phyloP scores from a whole-genome alignment of 1,140 invertebrate genomes.

The Aphelenchoides besseyi region DNA sequence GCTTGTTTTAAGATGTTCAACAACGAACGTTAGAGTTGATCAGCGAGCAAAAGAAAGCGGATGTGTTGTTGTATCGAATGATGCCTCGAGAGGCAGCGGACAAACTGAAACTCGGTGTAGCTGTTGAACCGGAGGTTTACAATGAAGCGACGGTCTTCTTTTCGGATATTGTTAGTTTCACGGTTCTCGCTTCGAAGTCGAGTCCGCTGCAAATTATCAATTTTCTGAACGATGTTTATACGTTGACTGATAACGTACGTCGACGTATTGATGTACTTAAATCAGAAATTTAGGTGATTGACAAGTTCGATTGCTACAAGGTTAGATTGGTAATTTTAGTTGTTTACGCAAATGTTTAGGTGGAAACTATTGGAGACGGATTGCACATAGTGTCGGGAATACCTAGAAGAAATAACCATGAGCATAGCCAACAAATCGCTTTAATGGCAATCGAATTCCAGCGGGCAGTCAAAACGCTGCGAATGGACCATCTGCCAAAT shows the following conservation, averaged over 20 bases:
- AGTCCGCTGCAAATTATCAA: slow-evolving; percentile 68
- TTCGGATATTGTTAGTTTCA: slow-evolving; percentile 88
- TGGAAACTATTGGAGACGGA: slow-evolving; percentile 64
- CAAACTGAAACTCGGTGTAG: slow-evolving; percentile 79
- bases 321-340: slow-evolving; percentile 5
- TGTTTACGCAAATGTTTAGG: slow-evolving; percentile 85
- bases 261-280: too few species aligned
- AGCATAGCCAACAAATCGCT: slow-evolving; percentile 76
- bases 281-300: too few species aligned
- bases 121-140: slow-evolving; percentile 84
- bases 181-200: slow-evolving; percentile 75
- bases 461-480: slow-evolving; percentile 10
- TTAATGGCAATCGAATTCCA: slow-evolving; percentile 24
- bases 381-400: slow-evolving; percentile 69
- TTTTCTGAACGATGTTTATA: slow-evolving; percentile 74
- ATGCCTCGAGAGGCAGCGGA: slow-evolving; percentile 75
- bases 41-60: slow-evolving; percentile 20
- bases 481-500: slow-evolving; percentile 23
- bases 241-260: slow-evolving; percentile 73
- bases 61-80: slow-evolving; percentile 67
- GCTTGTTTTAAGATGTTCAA: slow-evolving; percentile 61
- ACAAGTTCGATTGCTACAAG: slow-evolving; percentile 75
- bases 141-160: slow-evolving; percentile 72
- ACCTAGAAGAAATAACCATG: slow-evolving; percentile 70
- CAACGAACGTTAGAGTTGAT: slow-evolving; percentile 20